A percentile compares a stretch with the other conserved stretches of the same genome.
Evolutionary conservation across 2,888 invertebrate genomes (phyloP).

Genomic region (Glyphotaelius pellucidus): DNA sequence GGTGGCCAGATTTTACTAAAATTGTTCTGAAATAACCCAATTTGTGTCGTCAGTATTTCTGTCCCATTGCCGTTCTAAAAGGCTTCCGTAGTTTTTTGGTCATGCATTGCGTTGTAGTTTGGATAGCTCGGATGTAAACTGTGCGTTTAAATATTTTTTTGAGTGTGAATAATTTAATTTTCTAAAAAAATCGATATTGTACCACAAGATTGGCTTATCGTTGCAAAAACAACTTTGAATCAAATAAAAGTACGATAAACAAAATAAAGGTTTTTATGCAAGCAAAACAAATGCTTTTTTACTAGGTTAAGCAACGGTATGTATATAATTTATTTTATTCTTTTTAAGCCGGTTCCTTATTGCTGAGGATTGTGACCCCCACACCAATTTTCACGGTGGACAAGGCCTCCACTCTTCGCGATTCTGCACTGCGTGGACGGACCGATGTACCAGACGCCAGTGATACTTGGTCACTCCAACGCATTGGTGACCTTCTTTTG

Average conservation of each 20-base stretch:
- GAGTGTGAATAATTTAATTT: neutral
- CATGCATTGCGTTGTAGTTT: neutral
- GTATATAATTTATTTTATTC: no score
- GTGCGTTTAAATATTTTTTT: neutral
- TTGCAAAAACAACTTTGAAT: neutral
- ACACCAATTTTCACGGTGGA: no score
- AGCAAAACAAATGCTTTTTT: neutral
- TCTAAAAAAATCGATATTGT: neutral
- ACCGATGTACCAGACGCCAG: no score
- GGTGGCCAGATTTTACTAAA: neutral
- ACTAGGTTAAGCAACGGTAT: no score
- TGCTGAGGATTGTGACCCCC: no score
- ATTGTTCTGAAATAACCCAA: slow-evolving; percentile 15
- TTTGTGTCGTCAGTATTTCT: neutral
- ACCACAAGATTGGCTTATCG: neutral
- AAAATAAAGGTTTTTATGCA: neutral
- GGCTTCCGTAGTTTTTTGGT: neutral
- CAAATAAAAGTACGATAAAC: neutral
- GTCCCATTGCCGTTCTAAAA: neutral
- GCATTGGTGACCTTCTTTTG: no score
- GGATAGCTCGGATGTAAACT: neutral
- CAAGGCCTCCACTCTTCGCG: no score
- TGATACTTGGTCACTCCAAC: no score
- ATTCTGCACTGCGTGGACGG: no score
- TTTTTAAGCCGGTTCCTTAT: no score